Percentiles rank a stretch among this genome's conserved stretches.
phyloP scores from a whole-genome alignment of 2,797 vertebrate genomes.

The Gephyroberyx darwinii region DNA sequence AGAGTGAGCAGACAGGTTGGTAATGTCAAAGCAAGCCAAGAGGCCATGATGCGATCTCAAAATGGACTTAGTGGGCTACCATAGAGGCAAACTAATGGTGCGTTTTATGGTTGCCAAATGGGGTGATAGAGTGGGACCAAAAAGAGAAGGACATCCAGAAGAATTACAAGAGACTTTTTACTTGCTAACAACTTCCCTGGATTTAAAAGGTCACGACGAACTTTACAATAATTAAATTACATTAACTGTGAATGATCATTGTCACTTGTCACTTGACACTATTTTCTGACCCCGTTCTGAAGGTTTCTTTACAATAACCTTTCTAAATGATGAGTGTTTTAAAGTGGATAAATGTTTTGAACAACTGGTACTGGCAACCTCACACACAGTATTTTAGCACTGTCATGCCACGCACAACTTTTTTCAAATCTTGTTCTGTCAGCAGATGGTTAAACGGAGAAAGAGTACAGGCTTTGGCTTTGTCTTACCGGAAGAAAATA shows the following conservation, averaged over 20 bases:
- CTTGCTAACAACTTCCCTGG: conserved; percentile 6
- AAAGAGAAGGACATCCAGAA: conserved; percentile 15
- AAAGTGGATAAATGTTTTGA: conserved; percentile 6
- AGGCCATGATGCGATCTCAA: background rate
- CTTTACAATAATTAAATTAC: background rate
- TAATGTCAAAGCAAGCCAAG: conserved; percentile 27
- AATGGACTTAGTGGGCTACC: conserved; percentile 17
- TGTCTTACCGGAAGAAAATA: background rate
- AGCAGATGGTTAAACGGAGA: too few species aligned
- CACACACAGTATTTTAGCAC: too few species aligned
- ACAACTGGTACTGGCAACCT: background rate
- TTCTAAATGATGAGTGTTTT: background rate
- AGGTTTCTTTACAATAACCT: conserved; percentile 3
- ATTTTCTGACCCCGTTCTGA: conserved; percentile 1
- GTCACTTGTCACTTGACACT: conserved; percentile 6
- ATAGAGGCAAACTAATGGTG: conserved; percentile 46
- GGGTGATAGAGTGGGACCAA: conserved; percentile 15
- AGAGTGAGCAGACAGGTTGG: conserved; percentile 8
- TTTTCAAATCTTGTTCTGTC: too few species aligned
- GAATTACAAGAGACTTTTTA: conserved; percentile 19
- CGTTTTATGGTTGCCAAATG: conserved; percentile 37
- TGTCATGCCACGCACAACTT: too few species aligned
- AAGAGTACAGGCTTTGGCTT: conserved; percentile 15
- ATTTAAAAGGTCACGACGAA: conserved; percentile 9
- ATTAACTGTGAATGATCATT: background rate